Percentiles rank a stretch among this genome's conserved stretches.
Conservation (phyloP, 2,113 vertebrate genomes). For the Dromaius novaehollandiae region DNA sequence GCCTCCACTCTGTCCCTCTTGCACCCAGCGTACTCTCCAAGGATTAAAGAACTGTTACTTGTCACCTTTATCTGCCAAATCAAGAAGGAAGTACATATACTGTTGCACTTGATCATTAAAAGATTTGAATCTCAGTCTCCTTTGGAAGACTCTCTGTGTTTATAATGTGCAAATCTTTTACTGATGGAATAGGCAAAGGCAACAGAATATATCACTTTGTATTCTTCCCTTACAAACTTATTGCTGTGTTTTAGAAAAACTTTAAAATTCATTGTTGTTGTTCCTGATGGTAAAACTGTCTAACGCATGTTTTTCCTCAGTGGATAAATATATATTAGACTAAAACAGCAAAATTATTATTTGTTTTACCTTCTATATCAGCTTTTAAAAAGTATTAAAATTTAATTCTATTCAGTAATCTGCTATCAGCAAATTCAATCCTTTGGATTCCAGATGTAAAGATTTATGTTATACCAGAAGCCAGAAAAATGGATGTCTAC, state of each 20-base stretch:
- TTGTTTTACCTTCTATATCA: background rate
- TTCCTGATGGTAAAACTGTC: background rate
- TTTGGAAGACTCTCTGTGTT: background rate
- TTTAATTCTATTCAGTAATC: background rate
- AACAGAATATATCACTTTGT: background rate
- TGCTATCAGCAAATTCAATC: background rate
- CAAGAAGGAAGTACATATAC: conserved; percentile 24
- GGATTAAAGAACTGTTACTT: conserved; percentile 40
- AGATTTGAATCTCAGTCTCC: conserved; percentile 32
- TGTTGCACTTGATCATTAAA: conserved; percentile 32
- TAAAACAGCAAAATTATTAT: background rate
- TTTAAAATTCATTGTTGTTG: background rate
- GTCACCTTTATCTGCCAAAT: conserved; percentile 51
- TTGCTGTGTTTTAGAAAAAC: background rate
- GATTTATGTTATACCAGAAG: background rate
- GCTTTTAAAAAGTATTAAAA: background rate
- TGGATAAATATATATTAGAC: background rate
- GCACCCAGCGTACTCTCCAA: background rate
- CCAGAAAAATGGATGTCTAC: background rate
- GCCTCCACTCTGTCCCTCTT: background rate
- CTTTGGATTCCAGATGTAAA: background rate
- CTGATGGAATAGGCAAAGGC: background rate
- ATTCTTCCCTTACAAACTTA: background rate
- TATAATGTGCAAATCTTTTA: conserved; percentile 2
- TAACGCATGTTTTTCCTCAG: background rate